These are phyloP conservation scores for Eristalinus sepulchralis DNA, from an alignment of 2,888 invertebrate genomes.

Conservation along the genomic window DNA sequence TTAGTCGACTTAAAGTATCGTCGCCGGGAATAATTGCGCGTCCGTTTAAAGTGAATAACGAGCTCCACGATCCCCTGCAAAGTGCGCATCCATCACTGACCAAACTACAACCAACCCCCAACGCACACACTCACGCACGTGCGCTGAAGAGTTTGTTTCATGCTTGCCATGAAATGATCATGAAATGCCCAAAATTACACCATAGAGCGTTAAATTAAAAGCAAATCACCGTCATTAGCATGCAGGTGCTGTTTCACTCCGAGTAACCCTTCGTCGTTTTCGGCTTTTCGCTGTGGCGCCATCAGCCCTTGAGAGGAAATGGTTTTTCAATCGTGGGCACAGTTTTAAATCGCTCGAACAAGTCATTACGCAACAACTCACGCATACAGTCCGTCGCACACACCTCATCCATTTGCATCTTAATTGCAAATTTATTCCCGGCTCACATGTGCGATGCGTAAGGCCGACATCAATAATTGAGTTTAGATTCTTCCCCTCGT, in stretches of 20 bases:
- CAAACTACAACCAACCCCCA: too few relatives aligned
- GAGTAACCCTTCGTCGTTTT: neutral
- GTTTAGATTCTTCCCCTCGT: constrained; percentile 36
- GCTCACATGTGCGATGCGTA: constrained; percentile 27
- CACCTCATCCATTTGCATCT: constrained; percentile 59
- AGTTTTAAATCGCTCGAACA: neutral
- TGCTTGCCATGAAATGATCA: neutral
- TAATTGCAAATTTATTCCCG: constrained; percentile 66
- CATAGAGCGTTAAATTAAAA: neutral
- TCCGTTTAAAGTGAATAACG: constrained; percentile 1
- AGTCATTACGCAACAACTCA: neutral
- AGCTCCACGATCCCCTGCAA: neutral
- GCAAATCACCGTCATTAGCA: neutral
- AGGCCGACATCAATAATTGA: constrained; percentile 60
- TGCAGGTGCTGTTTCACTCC: neutral
- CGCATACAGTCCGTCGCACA: constrained; percentile 1
- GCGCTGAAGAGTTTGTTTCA: neutral
- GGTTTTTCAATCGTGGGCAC: neutral
- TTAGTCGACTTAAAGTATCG: neutral
- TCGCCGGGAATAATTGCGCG: neutral
- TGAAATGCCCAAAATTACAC: neutral
- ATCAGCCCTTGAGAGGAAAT: neutral
- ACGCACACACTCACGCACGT: neutral
- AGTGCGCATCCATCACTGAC: neutral
- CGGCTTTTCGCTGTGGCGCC: neutral